Base-by-base conservation (phyloP, 2,888 invertebrate species). In the Tupiocoris notatus region DNA sequence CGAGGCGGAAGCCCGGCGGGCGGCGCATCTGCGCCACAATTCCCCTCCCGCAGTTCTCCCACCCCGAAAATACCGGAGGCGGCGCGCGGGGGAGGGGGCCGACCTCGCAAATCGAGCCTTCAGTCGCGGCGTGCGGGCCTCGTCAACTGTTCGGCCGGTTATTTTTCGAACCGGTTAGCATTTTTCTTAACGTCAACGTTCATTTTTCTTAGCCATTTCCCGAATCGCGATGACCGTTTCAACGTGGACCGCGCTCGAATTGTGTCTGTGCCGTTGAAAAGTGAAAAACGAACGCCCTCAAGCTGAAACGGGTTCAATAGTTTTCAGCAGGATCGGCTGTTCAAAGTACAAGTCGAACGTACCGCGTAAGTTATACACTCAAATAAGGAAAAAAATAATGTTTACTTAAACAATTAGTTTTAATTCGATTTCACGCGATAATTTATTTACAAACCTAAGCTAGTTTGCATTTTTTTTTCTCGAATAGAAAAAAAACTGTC, bases 71-170 rank as follows among this genome's bases (percentile, higher is more conserved):
- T 39, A 39, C 39, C 39, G 39, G 12, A 7, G 39, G 39, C n/a
- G n/a, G n/a, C n/a, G n/a, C n/a, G n/a, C n/a, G 39, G 39, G 39
- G 39, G 39, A 39, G 39, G 39, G 39, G 39, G 39, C 39, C 39
- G 39, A 39, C 39, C 39, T 39, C 39, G 39, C 39, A 39, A 39
- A 39, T 39, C 39, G 39, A 39, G 39, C 59, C 67, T 54, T 67
- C 59, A 68, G 68, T 68, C 68, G 68, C 59, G 68, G 68, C 68
- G 68, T 57, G 68, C 39, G 39, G 39, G 39, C 39, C 39, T 12
- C 39, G 39, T 39, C 39, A 39, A 39, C 39, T 39, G 39, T 3
- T 39, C 39, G 12, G 12, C 39, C 39, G 39, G 39, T 39, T 12
- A 39, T 39, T 39, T 39, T 39, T n/a, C 39, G 6, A 39, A 12